Conservation (phyloP, 1,140 invertebrate genomes). For the Scaptomyza hsui region DNA sequence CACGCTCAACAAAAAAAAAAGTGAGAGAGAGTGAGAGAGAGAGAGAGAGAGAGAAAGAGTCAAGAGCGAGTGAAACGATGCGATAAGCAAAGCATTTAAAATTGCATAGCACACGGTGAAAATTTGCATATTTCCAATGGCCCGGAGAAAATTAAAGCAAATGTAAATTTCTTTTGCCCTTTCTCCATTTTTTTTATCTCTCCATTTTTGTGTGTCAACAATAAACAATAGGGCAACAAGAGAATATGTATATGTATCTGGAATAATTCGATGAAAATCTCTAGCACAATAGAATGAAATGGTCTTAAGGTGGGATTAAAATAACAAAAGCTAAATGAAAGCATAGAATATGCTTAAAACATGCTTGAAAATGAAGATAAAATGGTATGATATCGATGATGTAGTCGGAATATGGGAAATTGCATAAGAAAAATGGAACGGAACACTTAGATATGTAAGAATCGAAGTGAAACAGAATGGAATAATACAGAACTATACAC, state of each 20-base stretch:
- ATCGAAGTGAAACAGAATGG: too few species aligned
- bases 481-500: too few species aligned
- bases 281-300: background rate
- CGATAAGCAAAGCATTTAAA: slow-evolving; percentile 52
- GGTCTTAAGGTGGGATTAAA: background rate
- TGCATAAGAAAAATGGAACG: background rate
- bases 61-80: slow-evolving; percentile 18
- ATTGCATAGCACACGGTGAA: slow-evolving; percentile 28
- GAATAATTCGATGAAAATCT: slow-evolving; percentile 20
- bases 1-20: background rate
- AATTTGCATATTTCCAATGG: slow-evolving; percentile 38
- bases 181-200: background rate
- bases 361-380: background rate
- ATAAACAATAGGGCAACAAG: slow-evolving; percentile 28
- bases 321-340: background rate
- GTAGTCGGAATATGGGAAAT: background rate
- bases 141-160: slow-evolving; percentile 32
- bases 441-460: too few species aligned
- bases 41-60: background rate
- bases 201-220: background rate
- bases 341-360: background rate
- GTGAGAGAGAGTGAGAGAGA: background rate
- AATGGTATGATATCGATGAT: background rate
- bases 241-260: slow-evolving; percentile 5
- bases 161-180: slow-evolving; percentile 31